These are phyloP conservation scores for Cyclophora punctaria DNA, from an alignment of 2,888 invertebrate species.

Conservation along the genomic window DNA sequence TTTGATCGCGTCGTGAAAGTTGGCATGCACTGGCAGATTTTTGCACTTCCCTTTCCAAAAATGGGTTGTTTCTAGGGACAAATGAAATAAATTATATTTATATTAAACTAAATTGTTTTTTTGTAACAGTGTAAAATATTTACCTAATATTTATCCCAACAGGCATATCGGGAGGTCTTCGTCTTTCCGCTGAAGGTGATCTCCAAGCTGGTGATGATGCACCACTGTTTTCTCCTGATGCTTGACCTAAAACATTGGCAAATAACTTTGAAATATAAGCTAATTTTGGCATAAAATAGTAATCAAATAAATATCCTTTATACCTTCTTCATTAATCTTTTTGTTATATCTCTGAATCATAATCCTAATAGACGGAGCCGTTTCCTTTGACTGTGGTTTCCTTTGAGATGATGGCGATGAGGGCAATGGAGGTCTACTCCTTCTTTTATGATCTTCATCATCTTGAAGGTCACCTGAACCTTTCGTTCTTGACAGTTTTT, in stretches of 20 bases:
- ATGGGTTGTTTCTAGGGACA: slow-evolving; percentile 61
- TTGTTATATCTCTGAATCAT: slow-evolving; percentile 83
- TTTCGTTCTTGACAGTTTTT: slow-evolving; percentile 38
- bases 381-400: slow-evolving; percentile 74
- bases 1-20: slow-evolving; percentile 55
- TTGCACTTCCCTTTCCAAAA: slow-evolving; percentile 74
- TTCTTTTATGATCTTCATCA: slow-evolving; percentile 46
- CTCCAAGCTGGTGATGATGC: slow-evolving; percentile 80
- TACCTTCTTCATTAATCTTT: slow-evolving; percentile 76
- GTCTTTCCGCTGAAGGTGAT: slow-evolving; percentile 77
- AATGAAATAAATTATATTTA: no score
- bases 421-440: slow-evolving; percentile 73
- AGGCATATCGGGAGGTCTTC: slow-evolving; percentile 71
- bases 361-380: slow-evolving; percentile 80
- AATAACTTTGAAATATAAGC: no score
- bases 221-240: slow-evolving; percentile 74
- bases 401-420: slow-evolving; percentile 76
- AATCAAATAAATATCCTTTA: background rate
- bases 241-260: slow-evolving; percentile 37
- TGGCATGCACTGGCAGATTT: slow-evolving; percentile 79
- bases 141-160: slow-evolving; percentile 68
- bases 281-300: background rate
- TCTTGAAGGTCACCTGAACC: slow-evolving; percentile 56
- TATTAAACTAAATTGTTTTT: background rate
- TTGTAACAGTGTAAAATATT: background rate